A percentile compares a stretch with the other conserved stretches of the same genome.
phyloP scores from a whole-genome alignment of 2,113 vertebrate genomes.

The Thamnophis sirtalis region DNA sequence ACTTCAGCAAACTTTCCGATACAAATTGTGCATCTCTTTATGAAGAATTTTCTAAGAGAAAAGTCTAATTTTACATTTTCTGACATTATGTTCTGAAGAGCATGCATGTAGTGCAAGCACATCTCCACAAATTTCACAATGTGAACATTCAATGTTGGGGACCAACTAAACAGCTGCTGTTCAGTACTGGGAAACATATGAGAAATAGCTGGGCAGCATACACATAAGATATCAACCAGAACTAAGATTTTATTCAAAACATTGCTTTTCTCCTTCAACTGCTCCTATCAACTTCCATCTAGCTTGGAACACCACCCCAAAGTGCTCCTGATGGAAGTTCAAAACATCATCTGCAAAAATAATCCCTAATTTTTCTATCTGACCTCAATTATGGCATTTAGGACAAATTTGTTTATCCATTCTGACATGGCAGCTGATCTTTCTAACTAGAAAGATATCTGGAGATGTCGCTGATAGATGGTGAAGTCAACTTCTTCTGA shows the following conservation, averaged over 20 bases:
- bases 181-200: not conserved
- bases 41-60: not conserved
- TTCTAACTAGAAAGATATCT: not conserved
- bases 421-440: not conserved
- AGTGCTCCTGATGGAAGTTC: accelerated
- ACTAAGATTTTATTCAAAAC: not conserved
- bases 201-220: not conserved
- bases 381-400: not conserved
- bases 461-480: not conserved
- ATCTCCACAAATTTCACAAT: not conserved
- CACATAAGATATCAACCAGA: not conserved
- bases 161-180: not conserved
- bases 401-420: not conserved
- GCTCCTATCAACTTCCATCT: not conserved
- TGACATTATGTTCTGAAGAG: not conserved
- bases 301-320: not conserved
- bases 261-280: constrained; percentile 37
- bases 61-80: not conserved
- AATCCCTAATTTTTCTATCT: accelerated
- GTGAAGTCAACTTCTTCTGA: not conserved
- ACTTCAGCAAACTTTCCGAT: not conserved
- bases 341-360: not conserved
- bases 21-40: not conserved
- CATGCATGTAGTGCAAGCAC: not conserved
- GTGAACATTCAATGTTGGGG: not conserved